Percentiles rank a stretch among this genome's conserved stretches.
Evolutionary conservation across 2,797 vertebrate species (phyloP).

Genomic region (Trachops cirrhosus): DNA sequence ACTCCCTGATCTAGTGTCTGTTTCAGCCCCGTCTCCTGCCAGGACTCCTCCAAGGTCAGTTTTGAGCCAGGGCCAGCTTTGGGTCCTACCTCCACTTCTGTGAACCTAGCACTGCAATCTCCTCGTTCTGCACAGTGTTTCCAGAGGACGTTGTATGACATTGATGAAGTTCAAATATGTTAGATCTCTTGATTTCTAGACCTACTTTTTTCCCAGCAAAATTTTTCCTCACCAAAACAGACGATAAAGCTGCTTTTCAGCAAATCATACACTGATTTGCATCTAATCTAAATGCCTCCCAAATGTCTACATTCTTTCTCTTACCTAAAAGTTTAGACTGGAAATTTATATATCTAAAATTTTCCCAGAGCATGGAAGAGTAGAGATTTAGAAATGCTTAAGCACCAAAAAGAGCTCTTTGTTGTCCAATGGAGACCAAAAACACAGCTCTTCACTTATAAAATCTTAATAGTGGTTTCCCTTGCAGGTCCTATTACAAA

Average conservation of each 20-base stretch:
- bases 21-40: constrained; percentile 4
- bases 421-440: constrained; percentile 14
- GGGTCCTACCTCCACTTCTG: background rate
- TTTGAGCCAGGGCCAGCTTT: background rate
- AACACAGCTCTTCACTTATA: constrained; percentile 4
- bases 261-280: background rate
- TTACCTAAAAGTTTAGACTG: constrained; percentile 10
- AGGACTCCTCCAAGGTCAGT: background rate
- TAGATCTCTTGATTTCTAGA: background rate
- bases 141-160: constrained; percentile 2
- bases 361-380: background rate
- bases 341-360: background rate
- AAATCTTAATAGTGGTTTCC: constrained; percentile 9
- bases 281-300: background rate
- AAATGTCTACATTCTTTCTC: background rate
- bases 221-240: constrained; percentile 39
- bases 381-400: constrained; percentile 33
- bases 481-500: constrained; percentile 8
- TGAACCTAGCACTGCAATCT: background rate
- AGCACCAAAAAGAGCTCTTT: background rate
- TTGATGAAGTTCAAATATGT: background rate
- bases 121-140: background rate
- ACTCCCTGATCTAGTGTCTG: background rate
- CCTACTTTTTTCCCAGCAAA: background rate
- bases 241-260: constrained; percentile 36